Percentiles rank a stretch among this genome's conserved stretches.
These are phyloP conservation scores for Hyposmocoma kahamanoa DNA, from an alignment of 1,140 invertebrate genomes.

Conservation along the genomic window DNA sequence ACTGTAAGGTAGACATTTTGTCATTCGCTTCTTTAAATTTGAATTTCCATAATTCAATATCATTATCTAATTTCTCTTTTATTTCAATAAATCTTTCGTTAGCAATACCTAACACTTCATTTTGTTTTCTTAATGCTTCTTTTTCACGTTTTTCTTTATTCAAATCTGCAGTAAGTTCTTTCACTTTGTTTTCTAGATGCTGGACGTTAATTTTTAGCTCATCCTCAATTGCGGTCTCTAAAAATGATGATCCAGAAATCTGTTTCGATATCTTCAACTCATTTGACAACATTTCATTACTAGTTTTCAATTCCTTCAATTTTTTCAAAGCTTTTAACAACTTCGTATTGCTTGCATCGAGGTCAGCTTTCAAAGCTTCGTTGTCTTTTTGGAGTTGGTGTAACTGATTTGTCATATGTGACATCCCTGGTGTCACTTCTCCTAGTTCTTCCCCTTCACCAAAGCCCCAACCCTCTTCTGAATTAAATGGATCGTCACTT, in stretches of 20 bases:
- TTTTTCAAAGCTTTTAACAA: constrained; percentile 83
- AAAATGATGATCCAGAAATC: constrained; percentile 75
- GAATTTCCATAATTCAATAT: constrained; percentile 80
- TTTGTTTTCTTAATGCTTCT: constrained; percentile 78
- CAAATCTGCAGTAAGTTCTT: constrained; percentile 74
- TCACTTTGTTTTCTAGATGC: constrained; percentile 77
- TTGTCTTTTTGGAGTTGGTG: constrained; percentile 47
- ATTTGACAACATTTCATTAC: constrained; percentile 76
- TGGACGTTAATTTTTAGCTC: constrained; percentile 81
- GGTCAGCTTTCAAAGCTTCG: constrained; percentile 69
- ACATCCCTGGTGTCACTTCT: constrained; percentile 39
- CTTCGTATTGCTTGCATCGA: constrained; percentile 77
- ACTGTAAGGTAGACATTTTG: constrained; percentile 77
- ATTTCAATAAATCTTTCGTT: constrained; percentile 85
- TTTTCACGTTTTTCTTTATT: constrained; percentile 79
- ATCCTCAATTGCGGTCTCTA: constrained; percentile 84
- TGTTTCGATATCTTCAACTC: constrained; percentile 74
- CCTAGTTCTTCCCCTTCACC: constrained; percentile 35
- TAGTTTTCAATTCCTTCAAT: constrained; percentile 81
- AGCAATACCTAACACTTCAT: constrained; percentile 83
- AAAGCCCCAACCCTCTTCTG: constrained; percentile 64
- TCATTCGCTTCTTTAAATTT: constrained; percentile 79
- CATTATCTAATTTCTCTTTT: constrained; percentile 85
- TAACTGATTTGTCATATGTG: constrained; percentile 46
- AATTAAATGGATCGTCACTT: constrained; percentile 55